These are phyloP conservation scores for Tigriopus japonicus DNA, from an alignment of 1,140 invertebrate species.

Conservation along the genomic window DNA sequence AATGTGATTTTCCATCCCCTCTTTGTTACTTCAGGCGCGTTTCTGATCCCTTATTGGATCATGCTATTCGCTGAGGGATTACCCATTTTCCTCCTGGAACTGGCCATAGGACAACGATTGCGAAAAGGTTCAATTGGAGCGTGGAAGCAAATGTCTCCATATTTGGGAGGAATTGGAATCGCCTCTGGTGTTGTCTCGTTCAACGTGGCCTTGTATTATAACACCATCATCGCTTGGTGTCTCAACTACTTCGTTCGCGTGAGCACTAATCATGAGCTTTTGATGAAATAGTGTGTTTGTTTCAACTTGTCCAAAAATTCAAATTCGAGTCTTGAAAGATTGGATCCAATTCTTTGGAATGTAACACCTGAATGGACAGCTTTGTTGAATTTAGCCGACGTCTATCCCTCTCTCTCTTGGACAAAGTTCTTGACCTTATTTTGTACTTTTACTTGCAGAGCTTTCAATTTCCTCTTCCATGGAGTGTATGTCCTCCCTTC, in stretches of 20 bases:
- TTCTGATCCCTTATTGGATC: conserved; percentile 20
- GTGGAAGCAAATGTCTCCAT: conserved; percentile 63
- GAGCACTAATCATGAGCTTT: conserved; percentile 15
- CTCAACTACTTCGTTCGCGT: conserved; percentile 78
- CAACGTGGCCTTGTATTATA: conserved; percentile 95
- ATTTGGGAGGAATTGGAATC: conserved; percentile 68
- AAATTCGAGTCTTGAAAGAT: no score
- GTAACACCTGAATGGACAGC: no score
- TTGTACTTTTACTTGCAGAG: conserved; percentile 33
- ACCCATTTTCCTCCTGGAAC: conserved; percentile 80
- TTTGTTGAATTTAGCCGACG: no score
- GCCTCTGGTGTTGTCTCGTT: conserved; percentile 85
- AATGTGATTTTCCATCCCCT: no score
- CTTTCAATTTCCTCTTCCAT: conserved; percentile 71
- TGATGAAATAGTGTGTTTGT: no score
- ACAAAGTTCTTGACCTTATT: no score
- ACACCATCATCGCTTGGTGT: conserved; percentile 96
- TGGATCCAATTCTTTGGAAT: no score
- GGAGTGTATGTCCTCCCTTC: conserved; percentile 54
- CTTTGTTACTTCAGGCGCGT: conserved; percentile 16
- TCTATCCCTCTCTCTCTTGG: no score
- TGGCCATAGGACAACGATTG: conserved; percentile 74
- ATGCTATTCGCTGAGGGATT: conserved; percentile 38
- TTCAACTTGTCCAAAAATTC: no score
- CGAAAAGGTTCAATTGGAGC: conserved; percentile 84